These are phyloP conservation scores for Coregonus ussuriensis DNA, from an alignment of 2,797 vertebrate genomes.

Conservation along the genomic window DNA sequence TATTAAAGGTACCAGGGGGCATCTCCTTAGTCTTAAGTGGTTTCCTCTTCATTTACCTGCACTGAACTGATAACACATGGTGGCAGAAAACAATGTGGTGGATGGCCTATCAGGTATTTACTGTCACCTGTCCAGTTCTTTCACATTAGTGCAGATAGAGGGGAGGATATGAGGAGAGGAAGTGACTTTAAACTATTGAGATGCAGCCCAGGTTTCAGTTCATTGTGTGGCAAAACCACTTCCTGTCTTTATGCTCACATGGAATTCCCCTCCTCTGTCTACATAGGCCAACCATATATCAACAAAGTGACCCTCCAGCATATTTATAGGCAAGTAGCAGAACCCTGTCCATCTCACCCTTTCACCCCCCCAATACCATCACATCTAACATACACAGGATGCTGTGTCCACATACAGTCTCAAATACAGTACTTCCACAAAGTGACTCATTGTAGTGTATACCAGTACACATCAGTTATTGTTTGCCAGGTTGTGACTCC, in stretches of 20 bases:
- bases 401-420: neutral
- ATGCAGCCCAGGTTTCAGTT: neutral
- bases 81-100: neutral
- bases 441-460: neutral
- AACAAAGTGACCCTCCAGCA: neutral
- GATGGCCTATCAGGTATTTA: neutral
- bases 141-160: neutral
- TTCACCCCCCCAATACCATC: neutral
- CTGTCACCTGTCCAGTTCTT: neutral
- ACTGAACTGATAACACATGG: neutral
- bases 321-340: neutral
- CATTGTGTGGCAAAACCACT: constrained; percentile 45
- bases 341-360: neutral
- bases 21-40: neutral
- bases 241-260: constrained; percentile 40
- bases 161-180: neutral
- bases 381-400: neutral
- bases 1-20: neutral
- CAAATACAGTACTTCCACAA: neutral
- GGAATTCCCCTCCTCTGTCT: constrained; percentile 17
- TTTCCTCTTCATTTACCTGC: neutral
- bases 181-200: neutral
- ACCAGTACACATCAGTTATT: neutral
- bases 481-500: neutral
- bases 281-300: neutral